Base-by-base conservation (phyloP, 2,888 invertebrate species). In the Apamea sordens region DNA sequence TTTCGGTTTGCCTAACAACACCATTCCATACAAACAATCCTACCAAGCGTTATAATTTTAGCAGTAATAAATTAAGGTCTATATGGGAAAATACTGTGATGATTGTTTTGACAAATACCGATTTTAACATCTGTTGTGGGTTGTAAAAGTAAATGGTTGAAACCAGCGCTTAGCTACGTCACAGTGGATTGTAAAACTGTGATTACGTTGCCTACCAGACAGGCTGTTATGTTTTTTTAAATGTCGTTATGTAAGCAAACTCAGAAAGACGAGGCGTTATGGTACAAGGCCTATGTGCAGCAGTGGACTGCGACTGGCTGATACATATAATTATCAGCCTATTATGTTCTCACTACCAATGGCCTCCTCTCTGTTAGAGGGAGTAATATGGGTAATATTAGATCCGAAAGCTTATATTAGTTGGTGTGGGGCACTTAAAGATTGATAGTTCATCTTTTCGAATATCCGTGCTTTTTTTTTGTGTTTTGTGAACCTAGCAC, bases 51-150 rank as follows among this genome's bases (percentile, higher is more conserved):
- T 50, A 18, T 73, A 36, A 47, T 28, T 36, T 63, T 28, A 28
- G 10, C 50, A 53, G 76, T 41, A 44, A 77, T 53, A 36, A 73
- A 73, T 4, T 41, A 24, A 32, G 13, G 44, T 56, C 11, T 61
- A n/a, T 41, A 24, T 7, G 53, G 53, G 24, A 56, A 77, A 77
- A 76, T 44, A 77, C 44, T 64, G 50, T 64, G 64, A 56, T 56
- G 53, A 4, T 13, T n/a, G 64, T 65, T 76, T 76, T 76, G 44
- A 56, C 47, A 21, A 15, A 77, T 65, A 44, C 44, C n/a, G n/a
- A 56, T 65, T 53, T 21, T 15, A 56, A n/a, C 15, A 76, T 21
- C 44, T 76, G 44, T 65, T 65, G 10, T n/a, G 21, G 21, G 64
- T 76, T 65, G 53, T 65, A 47, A 65, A 76, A 65, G 44, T 44